phyloP scores from a whole-genome alignment of 2,888 invertebrate species.

The Clunio marinus region DNA sequence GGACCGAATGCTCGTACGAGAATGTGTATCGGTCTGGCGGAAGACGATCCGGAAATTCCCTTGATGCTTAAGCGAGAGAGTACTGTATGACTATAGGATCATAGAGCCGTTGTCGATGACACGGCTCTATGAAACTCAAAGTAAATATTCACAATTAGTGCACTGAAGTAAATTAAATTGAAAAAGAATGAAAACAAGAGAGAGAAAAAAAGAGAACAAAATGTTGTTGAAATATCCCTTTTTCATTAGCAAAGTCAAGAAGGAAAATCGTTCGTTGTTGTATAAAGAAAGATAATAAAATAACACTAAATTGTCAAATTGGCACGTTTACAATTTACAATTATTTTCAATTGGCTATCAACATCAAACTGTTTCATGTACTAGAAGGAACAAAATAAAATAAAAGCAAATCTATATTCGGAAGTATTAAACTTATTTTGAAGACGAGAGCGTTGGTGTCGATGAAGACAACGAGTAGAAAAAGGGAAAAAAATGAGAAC shows the following conservation, averaged over 20 bases:
- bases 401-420: conserved; percentile 18
- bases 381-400: conserved; percentile 1
- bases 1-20: conserved; percentile 49
- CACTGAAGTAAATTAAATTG: conserved; percentile 6
- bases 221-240: too few relatives aligned
- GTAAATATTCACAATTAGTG: conserved; percentile 8
- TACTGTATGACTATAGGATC: conserved; percentile 57
- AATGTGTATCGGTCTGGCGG: conserved; percentile 51
- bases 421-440: background rate
- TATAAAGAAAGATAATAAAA: background rate
- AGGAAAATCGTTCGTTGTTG: too few relatives aligned
- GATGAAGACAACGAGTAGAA: too few relatives aligned
- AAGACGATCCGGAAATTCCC: conserved; percentile 61
- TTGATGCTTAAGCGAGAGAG: conserved; percentile 60
- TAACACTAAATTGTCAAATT: background rate
- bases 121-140: conserved; percentile 49
- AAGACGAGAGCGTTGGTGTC: background rate
- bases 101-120: conserved; percentile 49
- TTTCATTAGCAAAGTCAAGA: too few relatives aligned
- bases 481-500: too few relatives aligned
- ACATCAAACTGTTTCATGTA: background rate
- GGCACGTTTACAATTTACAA: conserved; percentile 24
- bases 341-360: conserved; percentile 25
- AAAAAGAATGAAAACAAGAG: background rate
- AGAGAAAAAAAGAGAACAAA: background rate